phyloP scores from a whole-genome alignment of 2,888 invertebrate species.

The Shargacucullia verbasci region DNA sequence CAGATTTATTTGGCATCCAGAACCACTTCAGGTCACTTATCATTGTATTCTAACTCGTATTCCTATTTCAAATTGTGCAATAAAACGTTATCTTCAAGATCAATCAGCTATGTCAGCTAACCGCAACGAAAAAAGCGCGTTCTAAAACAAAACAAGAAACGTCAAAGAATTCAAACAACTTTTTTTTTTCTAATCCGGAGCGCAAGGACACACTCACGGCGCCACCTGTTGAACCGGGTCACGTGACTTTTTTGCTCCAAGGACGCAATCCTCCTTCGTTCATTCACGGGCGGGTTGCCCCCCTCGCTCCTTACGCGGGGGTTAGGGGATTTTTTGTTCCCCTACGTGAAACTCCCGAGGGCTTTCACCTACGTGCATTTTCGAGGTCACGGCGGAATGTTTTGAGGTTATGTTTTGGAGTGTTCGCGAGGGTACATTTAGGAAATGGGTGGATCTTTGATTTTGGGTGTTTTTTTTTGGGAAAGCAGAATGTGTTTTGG shows the following conservation, averaged over 20 bases:
- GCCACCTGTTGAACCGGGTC: constrained; percentile 87
- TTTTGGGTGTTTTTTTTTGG: constrained; percentile 18
- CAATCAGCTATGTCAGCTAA: no score
- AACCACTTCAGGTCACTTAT: no score
- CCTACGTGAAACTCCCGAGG: constrained; percentile 86
- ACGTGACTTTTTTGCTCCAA: constrained; percentile 89
- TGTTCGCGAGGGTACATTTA: constrained; percentile 65
- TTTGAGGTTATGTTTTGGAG: constrained; percentile 82
- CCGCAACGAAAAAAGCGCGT: constrained; percentile 5
- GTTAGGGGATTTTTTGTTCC: constrained; percentile 87
- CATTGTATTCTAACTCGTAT: not conserved
- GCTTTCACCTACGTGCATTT: constrained; percentile 89
- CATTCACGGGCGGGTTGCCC: constrained; percentile 86
- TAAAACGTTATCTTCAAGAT: not conserved
- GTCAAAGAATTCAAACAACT: constrained; percentile 56
- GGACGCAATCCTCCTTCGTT: constrained; percentile 88
- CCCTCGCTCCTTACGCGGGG: constrained; percentile 82
- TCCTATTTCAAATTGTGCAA: not conserved
- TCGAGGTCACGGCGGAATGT: constrained; percentile 87
- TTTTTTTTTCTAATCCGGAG: constrained; percentile 81
- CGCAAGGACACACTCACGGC: constrained; percentile 86
- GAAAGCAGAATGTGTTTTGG: no score
- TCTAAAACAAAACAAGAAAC: constrained; percentile 34
- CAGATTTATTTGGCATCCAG: no score
- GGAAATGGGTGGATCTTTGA: constrained; percentile 69